Base-by-base conservation (phyloP, 35 echinoderm and acorn worm species). In the Stichopus chloronotus region DNA sequence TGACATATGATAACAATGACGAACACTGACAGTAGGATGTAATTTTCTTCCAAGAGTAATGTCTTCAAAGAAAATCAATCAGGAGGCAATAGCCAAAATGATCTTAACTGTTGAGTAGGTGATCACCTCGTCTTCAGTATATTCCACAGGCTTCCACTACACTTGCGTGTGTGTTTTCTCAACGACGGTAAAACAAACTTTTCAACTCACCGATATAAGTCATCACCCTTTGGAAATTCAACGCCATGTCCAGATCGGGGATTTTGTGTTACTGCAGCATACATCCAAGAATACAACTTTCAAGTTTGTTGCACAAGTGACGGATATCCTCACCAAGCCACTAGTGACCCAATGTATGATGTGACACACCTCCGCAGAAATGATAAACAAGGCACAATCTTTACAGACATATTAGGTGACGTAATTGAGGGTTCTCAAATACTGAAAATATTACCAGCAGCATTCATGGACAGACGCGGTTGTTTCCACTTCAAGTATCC, bases 251-350 rank as follows among this genome's bases (percentile, higher is more conserved):
- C 59, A 14, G 1, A 59, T 57, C 57, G 54, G 54, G 9, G 84
- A 87, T 87, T 87, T 87, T 24, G 84, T 87, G 4, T 87, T 87
- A 58, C 59, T 87, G 17, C 8, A 87, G 59, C 58, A 87, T 25
- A 59, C 59, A 87, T 14, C 84, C 4, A 63, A 63, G 55, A 87
- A 5, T 57, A 84, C 5, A 24, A 87, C 56, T 4, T 21, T 20
- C n/a, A 87, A 57, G 25, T 58, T 59, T 87, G 83, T 87, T 54
- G 83, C 55, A 56, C 83, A 58, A n/a, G 59, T 87, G 21, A 58
- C 83, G 1, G 83, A 87, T 56, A 87, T 87, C 7, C 83, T 59
- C 55, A 87, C 14, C 24, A 7, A 54, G 69, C 17, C 17, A n/a
- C 17, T 83, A 52, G 80, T 12, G 80, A 55, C 19, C 4, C 7